These are phyloP conservation scores for Theropithecus gelada DNA, from an alignment of 2,113 vertebrate species.

Conservation along the genomic window DNA sequence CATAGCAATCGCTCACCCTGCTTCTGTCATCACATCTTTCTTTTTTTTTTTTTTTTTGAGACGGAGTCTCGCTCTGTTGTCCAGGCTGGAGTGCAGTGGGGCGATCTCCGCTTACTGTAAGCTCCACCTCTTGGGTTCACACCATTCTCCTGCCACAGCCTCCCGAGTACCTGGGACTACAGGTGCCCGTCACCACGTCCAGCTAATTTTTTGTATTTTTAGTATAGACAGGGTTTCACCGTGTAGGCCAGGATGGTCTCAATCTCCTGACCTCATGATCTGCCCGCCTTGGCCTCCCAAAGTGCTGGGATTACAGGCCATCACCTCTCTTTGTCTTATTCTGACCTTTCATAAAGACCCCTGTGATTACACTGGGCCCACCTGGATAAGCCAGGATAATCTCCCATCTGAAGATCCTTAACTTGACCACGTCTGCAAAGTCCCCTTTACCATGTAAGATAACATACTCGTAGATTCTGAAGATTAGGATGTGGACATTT, in stretches of 20 bases:
- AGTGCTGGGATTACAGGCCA: too few relatives aligned
- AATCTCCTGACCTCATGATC: too few relatives aligned
- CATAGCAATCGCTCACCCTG: background rate
- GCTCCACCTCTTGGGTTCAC: too few relatives aligned
- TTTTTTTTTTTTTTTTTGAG: too few relatives aligned
- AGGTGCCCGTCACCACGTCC: too few relatives aligned
- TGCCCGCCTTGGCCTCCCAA: accelerated
- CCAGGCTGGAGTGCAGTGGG: too few relatives aligned
- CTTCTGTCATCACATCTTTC: background rate
- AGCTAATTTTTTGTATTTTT: too few relatives aligned
- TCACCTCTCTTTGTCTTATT: background rate
- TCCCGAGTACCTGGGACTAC: too few relatives aligned
- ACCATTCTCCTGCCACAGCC: too few relatives aligned
- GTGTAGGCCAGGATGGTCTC: too few relatives aligned
- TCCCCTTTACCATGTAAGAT: background rate
- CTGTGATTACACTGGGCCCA: background rate
- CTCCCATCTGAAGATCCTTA: background rate
- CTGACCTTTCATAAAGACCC: background rate
- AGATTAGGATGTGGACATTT: background rate
- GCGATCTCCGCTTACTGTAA: too few relatives aligned
- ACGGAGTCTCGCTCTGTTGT: accelerated
- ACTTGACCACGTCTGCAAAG: background rate
- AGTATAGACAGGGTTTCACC: too few relatives aligned
- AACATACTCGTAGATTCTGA: background rate
- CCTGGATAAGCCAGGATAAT: background rate